Percentiles rank a stretch among this genome's conserved stretches.
These are phyloP conservation scores for Urocyon cinereoargenteus DNA, from an alignment of 2,797 vertebrate species.

Conservation along the genomic window DNA sequence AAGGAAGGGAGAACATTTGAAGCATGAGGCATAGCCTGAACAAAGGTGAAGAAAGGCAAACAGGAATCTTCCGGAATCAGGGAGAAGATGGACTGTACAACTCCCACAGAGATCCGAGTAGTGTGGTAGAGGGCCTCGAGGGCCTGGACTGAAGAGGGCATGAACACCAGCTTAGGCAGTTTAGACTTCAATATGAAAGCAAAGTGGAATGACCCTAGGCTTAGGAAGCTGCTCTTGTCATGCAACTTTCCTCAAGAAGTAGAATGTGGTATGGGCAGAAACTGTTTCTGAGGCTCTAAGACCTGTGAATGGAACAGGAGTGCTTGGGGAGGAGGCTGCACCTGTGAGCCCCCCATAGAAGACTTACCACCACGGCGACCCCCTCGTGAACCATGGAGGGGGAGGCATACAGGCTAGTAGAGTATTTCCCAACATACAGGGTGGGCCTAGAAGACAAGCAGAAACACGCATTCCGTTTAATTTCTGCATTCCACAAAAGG, in stretches of 20 bases:
- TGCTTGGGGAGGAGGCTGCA: no score
- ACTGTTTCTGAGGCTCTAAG: neutral
- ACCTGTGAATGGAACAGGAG: neutral
- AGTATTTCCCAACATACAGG: slow-evolving; percentile 97
- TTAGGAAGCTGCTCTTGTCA: neutral
- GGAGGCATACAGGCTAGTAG: slow-evolving; percentile 96
- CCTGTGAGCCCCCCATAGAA: neutral
- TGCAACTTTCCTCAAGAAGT: neutral
- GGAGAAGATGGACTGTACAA: neutral
- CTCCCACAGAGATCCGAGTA: neutral
- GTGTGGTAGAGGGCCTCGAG: accelerated
- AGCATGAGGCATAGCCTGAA: neutral
- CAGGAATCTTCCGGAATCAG: neutral
- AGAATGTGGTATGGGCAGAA: neutral
- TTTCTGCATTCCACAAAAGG: neutral
- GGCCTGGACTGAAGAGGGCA: neutral
- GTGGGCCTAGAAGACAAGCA: slow-evolving; percentile 91
- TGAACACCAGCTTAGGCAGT: neutral
- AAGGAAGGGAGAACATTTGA: neutral
- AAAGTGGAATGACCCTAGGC: neutral
- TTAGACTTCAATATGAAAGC: neutral
- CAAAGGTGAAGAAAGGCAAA: neutral
- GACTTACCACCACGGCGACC: slow-evolving; percentile 97
- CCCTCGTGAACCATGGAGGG: slow-evolving; percentile 98
- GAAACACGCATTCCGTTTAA: neutral